A percentile compares a stretch with the other conserved stretches of the same genome.
Evolutionary conservation across 92 coral and sea anemone genomes (phyloP).

Genomic region (Parazoanthus atlanticus): DNA sequence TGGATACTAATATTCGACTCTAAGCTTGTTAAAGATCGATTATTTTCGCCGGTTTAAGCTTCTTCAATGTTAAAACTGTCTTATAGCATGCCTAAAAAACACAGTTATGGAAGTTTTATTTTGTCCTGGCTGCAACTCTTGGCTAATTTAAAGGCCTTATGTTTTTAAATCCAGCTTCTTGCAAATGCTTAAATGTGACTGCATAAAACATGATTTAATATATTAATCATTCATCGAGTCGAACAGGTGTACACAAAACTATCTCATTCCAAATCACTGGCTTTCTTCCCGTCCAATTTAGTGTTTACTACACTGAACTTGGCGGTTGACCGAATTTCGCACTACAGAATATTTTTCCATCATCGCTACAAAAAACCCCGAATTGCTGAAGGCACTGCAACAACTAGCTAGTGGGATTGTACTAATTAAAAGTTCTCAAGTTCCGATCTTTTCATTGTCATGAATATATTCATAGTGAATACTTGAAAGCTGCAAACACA

Average conservation of each 20-base stretch:
- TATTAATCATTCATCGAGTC: conserved; percentile 60
- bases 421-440: conserved; percentile 30
- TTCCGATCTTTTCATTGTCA: conserved; percentile 25
- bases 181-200: conserved; percentile 41
- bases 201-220: conserved; percentile 62
- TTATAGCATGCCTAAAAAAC: background rate
- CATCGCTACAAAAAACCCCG: background rate
- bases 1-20: conserved; percentile 5
- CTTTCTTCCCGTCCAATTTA: background rate
- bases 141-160: conserved; percentile 16
- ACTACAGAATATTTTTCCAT: background rate
- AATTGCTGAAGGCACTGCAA: background rate
- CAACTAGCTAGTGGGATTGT: background rate
- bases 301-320: conserved; percentile 17
- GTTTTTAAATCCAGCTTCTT: conserved; percentile 1
- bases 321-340: conserved; percentile 12
- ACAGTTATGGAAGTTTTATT: background rate
- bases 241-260: conserved; percentile 54
- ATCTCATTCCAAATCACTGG: conserved; percentile 25
- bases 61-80: background rate
- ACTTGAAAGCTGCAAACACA: conserved; percentile 1
- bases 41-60: background rate
- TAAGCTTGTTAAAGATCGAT: background rate
- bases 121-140: background rate
- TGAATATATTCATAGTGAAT: conserved; percentile 40